These are phyloP conservation scores for Cherax quadricarinatus DNA, from an alignment of 1,140 invertebrate genomes.

Conservation along the genomic window DNA sequence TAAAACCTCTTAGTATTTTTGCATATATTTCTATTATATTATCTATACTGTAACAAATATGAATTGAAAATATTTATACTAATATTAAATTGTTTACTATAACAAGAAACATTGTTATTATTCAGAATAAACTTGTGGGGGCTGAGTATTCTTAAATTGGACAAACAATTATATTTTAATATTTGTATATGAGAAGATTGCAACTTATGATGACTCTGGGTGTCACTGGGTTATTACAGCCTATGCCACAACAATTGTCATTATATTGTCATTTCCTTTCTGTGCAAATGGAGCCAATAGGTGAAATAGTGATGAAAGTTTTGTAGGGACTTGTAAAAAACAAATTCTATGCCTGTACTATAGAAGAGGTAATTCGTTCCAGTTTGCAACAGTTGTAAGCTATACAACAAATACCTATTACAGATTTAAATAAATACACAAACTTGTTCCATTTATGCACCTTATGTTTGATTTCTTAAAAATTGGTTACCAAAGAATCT, in stretches of 20 bases:
- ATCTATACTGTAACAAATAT: too few species aligned
- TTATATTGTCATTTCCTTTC: conserved; percentile 25
- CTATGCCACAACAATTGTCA: conserved; percentile 32
- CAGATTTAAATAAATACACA: neutral
- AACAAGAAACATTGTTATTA: too few species aligned
- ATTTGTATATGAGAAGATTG: neutral
- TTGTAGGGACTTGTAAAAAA: neutral
- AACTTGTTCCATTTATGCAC: neutral
- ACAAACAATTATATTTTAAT: too few species aligned
- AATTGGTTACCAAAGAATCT: conserved; percentile 39
- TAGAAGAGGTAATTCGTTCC: neutral
- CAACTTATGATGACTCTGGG: conserved; percentile 35
- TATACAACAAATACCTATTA: neutral
- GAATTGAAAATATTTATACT: too few species aligned
- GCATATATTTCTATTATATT: neutral
- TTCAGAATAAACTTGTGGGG: too few species aligned
- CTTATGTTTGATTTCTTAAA: neutral
- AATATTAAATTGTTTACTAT: too few species aligned
- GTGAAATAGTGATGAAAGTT: conserved; percentile 14
- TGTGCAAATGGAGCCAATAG: conserved; percentile 48
- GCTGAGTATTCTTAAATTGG: too few species aligned
- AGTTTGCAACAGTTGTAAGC: neutral
- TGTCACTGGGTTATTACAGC: conserved; percentile 30
- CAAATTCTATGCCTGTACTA: neutral
- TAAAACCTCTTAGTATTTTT: neutral